Conservation (phyloP, 2,113 vertebrate species). For the Parotia lawesii region DNA sequence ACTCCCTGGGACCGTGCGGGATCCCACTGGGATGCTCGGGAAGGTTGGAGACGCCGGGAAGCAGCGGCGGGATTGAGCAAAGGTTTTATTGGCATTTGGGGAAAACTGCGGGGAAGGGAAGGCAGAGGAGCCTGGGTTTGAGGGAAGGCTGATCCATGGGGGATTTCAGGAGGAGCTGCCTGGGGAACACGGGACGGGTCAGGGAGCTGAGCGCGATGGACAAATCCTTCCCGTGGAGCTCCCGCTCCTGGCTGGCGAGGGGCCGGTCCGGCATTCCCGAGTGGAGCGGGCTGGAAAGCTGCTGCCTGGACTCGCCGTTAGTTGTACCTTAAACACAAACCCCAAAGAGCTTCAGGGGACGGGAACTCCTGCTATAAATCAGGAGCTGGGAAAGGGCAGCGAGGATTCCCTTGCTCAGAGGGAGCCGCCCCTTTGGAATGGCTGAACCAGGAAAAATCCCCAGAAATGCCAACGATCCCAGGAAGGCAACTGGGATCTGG, state of each 20-base stretch:
- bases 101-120: no score
- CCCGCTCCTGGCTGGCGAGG: fast-evolving
- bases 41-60: fast-evolving
- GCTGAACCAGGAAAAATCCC: neutral
- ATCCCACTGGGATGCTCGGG: fast-evolving
- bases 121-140: fast-evolving
- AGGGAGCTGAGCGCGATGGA: fast-evolving
- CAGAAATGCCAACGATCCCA: neutral
- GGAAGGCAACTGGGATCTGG: fast-evolving
- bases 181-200: fast-evolving
- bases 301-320: neutral
- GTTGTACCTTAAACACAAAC: constrained; percentile 4
- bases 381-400: fast-evolving
- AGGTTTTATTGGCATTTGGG: neutral
- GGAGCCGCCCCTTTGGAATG: neutral
- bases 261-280: fast-evolving
- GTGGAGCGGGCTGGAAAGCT: neutral
- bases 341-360: neutral
- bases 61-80: neutral
- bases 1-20: fast-evolving
- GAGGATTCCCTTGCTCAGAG: neutral
- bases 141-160: fast-evolving
- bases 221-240: fast-evolving
- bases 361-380: neutral
- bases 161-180: neutral